phyloP scores from a whole-genome alignment of 2,113 vertebrate genomes.

The Cebus imitator region DNA sequence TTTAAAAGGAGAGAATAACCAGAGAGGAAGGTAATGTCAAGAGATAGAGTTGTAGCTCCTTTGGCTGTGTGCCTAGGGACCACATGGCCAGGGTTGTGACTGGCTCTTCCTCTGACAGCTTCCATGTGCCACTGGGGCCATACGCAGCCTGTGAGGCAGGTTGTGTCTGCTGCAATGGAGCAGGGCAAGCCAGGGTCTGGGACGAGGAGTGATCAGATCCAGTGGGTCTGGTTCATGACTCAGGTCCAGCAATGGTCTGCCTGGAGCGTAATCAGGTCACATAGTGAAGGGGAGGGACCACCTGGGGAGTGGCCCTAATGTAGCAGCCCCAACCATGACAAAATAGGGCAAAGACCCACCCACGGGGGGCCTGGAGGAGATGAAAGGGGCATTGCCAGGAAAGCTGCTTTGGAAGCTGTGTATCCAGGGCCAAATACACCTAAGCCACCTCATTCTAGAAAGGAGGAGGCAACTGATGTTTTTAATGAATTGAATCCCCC shows the following conservation, averaged over 20 bases:
- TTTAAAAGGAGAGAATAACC: background rate
- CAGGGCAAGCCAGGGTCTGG: background rate
- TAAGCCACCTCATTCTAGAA: background rate
- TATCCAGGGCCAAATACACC: background rate
- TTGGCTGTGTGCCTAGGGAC: background rate
- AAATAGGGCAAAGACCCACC: conserved; percentile 39
- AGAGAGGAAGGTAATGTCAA: background rate
- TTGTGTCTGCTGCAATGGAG: accelerated
- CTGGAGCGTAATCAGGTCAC: conserved; percentile 44
- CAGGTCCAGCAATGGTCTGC: background rate
- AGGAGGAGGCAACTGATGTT: background rate
- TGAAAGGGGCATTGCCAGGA: background rate
- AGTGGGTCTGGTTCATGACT: background rate
- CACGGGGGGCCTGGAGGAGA: background rate
- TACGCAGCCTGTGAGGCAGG: background rate
- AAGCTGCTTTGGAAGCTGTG: background rate
- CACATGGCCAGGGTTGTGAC: background rate
- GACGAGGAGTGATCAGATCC: background rate
- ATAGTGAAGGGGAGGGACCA: conserved; percentile 24
- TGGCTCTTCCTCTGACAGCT: background rate
- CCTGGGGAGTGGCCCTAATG: background rate
- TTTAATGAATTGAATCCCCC: background rate
- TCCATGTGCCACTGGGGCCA: accelerated
- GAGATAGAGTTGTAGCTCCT: background rate
- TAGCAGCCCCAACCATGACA: background rate